Evolutionary conservation across 2,888 invertebrate species (phyloP), one percentile per base, ranked within the genome.

Genomic region (Cryptus viduatorius): DNA sequence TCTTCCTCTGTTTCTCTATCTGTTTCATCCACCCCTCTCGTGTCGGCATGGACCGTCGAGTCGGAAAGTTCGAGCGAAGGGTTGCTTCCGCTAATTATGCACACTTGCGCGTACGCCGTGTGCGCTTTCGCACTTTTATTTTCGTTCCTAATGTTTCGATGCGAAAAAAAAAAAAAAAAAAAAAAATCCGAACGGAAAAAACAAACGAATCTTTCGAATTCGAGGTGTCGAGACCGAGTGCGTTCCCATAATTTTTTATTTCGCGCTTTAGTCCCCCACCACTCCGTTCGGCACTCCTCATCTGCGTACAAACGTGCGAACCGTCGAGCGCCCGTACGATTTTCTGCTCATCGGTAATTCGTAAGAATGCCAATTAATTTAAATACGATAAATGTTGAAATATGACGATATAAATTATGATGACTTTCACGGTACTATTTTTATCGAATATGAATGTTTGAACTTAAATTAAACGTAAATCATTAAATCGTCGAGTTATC

Each of bases 21-120:
- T 16, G 24, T 42, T 68, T 59, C 64, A 19, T 29, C 46, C 31
- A 5, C 56, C 56, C 37, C 77, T 14, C 68, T 68, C 14, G 44
- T 29, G 50, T 29, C 31, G 4, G 37, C 46, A 46, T 31, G 10
- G 59, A 73, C 59, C 44, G 59, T 19, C 53, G 69, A 50, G 69
- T 48, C 31, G 24, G 50, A 69, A 50, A n/a, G 24, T 31, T 50
- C 24, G 29, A 48, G 50, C 31, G 50, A 69, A 50, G 69, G 29
- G 69, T 69, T 12, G 69, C 31, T 48, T 50, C 8, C 19, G 56
- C 69, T 31, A 53, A 48, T 53, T 69, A 69, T 53, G 50, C 29
- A 50, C 69, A 69, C 31, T 29, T 69, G 48, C 48, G 68, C 48
- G n/a, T 69, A 69, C 29, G 14, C 19, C 16, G 10, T 37, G 29